Evolutionary conservation across 1,140 invertebrate genomes (phyloP).

Genomic region (Tetranychus cinnabarinus): DNA sequence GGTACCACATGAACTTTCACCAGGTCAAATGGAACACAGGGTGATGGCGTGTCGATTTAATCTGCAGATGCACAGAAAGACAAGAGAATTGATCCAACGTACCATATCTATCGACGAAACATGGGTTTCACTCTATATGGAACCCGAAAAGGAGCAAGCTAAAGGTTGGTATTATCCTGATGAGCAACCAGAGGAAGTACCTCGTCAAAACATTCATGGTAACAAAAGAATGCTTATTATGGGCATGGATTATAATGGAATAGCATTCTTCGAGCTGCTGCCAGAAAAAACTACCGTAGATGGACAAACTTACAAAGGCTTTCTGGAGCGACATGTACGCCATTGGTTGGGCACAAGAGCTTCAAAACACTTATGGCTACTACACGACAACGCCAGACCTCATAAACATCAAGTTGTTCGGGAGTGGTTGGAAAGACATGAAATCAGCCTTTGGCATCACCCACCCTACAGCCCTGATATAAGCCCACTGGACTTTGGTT

Average conservation of each 20-base stretch:
- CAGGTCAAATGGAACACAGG: background rate
- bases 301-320: background rate
- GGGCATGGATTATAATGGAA: background rate
- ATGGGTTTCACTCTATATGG: background rate
- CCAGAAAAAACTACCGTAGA: background rate
- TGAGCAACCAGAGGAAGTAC: background rate
- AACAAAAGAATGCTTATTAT: background rate
- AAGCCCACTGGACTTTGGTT: background rate
- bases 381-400: background rate
- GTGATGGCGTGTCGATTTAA: background rate
- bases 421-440: background rate
- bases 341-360: background rate
- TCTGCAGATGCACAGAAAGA: no score
- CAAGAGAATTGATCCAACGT: background rate
- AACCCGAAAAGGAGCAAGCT: background rate
- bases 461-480: background rate
- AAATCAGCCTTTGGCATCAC: background rate
- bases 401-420: background rate
- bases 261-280: background rate
- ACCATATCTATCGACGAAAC: background rate
- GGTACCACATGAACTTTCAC: background rate
- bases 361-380: background rate
- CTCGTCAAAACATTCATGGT: background rate
- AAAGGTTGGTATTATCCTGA: background rate
- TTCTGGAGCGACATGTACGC: background rate